Percentiles rank a stretch among this genome's conserved stretches.
phyloP scores from a whole-genome alignment of 2,113 vertebrate species.

The Cochlearius cochlearius region DNA sequence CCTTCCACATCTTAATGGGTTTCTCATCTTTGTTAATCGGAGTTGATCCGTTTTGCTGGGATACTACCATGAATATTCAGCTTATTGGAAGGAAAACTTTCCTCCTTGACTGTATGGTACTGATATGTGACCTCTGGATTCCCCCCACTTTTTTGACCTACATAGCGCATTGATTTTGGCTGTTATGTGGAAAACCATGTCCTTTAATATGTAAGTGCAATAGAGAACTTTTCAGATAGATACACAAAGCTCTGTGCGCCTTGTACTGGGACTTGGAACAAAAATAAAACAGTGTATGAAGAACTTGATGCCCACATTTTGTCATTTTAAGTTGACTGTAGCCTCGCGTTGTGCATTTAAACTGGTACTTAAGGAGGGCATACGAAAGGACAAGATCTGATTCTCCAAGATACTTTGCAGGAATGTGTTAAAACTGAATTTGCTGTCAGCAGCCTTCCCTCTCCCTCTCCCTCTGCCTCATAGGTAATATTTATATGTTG shows the following conservation, averaged over 20 bases:
- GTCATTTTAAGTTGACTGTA: not conserved
- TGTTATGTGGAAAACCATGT: not conserved
- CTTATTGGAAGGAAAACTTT: not conserved
- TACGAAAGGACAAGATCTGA: not conserved
- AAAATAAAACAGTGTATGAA: not conserved
- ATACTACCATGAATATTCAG: not conserved
- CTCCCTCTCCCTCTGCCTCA: not conserved
- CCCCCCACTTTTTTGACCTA: not conserved
- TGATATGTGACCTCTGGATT: not conserved
- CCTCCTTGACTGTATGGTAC: not conserved
- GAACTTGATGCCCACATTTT: not conserved
- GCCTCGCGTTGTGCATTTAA: not conserved
- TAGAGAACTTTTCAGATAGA: not conserved
- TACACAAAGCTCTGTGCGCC: not conserved
- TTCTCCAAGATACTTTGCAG: not conserved
- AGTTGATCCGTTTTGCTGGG: not conserved
- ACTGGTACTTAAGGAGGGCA: not conserved
- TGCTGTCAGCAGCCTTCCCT: not conserved
- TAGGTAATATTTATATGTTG: conserved; percentile 26
- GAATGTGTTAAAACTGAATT: conserved; percentile 14
- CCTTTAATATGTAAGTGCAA: not conserved
- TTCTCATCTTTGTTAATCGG: not conserved
- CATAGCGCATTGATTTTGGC: not conserved
- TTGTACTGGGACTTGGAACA: not conserved
- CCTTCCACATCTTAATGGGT: not conserved